Evolutionary conservation across 92 coral and sea anemone species (phyloP), one percentile per base, ranked within the genome.

Genomic region (Ricordea florida): DNA sequence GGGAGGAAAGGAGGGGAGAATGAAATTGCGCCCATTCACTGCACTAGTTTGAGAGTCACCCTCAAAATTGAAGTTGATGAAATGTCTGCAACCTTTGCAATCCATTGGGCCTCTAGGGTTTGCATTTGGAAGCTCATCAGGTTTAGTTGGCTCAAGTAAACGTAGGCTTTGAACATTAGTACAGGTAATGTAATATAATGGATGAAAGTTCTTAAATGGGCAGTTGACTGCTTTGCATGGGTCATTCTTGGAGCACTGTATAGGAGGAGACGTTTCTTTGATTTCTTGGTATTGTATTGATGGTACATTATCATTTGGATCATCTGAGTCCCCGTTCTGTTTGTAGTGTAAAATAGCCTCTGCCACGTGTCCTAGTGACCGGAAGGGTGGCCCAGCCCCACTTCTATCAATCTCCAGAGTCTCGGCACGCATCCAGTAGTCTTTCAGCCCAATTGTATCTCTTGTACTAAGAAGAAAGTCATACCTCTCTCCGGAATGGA

Each of bases 401-500:
- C 45, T 53, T 38, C 75, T 63, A 18, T 83, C 11, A 23, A 76
- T 61, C 40, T 76, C 89, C 76, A 87, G 35, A 17, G 88, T 91
- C 45, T 88, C 87, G 9, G 90, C 93, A 8, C 83, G 74, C 46
- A 91, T 83, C 78, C 88, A 84, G 83, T 64, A 90, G 38, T 85
- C 68, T 1, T 61, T 76, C 41, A 10, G 23, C 14, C 18, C 45
- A 0, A 52, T 51, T 8, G 41, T 46, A 53, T 81, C 68, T 24
- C 37, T 78, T 58, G 96, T 81, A 13, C 60, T 58, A 34, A 90
- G 43, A 43, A 88, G 84, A 58, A 87, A 91, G 77, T 81, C 92
- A 68, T 78, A 91, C 23, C 93, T 79, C 57, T 91, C 97, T 15
- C 97, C 97, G 5, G 89, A 48, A 32, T 82, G 78, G 10, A 91